phyloP scores from a whole-genome alignment of 92 coral and sea anemone genomes.

The Actinernus sp. region DNA sequence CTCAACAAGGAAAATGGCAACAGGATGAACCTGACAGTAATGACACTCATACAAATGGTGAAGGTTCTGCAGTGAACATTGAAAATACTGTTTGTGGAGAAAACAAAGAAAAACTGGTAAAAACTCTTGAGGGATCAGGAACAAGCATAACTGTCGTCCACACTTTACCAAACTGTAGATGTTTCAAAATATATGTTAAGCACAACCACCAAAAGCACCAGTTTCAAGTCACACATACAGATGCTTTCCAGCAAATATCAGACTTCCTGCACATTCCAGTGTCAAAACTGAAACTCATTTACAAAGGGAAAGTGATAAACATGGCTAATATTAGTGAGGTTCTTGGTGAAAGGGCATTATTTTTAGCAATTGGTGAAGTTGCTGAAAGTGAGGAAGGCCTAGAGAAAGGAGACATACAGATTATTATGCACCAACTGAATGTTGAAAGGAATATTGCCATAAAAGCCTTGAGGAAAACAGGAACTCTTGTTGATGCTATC shows the following conservation, averaged over 20 bases:
- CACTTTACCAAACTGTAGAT: too few species aligned
- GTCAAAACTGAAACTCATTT: constrained; percentile 77
- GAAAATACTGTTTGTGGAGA: too few species aligned
- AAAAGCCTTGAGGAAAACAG: constrained; percentile 75
- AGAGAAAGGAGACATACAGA: constrained; percentile 75
- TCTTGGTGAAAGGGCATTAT: constrained; percentile 62
- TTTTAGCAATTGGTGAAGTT: constrained; percentile 93
- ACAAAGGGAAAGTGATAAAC: constrained; percentile 83
- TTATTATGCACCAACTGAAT: constrained; percentile 78
- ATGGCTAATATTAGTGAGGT: constrained; percentile 42
- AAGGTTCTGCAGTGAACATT: too few species aligned
- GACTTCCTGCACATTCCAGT: constrained; percentile 67
- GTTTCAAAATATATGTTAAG: constrained; percentile 55
- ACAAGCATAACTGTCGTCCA: too few species aligned
- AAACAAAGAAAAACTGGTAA: too few species aligned
- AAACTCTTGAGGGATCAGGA: too few species aligned
- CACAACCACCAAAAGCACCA: constrained; percentile 79
- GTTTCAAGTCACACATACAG: constrained; percentile 38
- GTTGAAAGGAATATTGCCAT: constrained; percentile 91
- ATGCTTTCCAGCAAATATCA: constrained; percentile 53
- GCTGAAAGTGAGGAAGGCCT: constrained; percentile 91
- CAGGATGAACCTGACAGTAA: too few species aligned
- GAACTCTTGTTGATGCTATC: constrained; percentile 88
- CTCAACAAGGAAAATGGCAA: neutral
- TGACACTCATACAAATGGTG: too few species aligned